phyloP scores from a whole-genome alignment of 2,888 invertebrate genomes.

The Pollenia angustigena region DNA sequence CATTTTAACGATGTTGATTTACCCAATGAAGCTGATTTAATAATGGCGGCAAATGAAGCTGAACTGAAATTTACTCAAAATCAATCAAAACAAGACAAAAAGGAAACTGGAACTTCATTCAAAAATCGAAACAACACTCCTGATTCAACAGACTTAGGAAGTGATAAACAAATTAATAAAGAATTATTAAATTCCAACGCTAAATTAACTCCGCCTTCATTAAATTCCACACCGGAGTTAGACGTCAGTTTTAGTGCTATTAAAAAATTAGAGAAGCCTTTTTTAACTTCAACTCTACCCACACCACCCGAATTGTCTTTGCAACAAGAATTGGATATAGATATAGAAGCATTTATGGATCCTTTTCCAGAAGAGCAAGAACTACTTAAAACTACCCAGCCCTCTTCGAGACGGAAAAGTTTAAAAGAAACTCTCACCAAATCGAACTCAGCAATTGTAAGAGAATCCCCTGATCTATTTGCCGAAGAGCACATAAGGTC shows the following conservation, averaged over 20 bases:
- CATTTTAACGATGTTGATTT: slow-evolving; percentile 28
- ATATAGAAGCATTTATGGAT: slow-evolving; percentile 85
- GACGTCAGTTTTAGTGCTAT: slow-evolving; percentile 17
- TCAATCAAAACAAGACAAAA: slow-evolving; percentile 1
- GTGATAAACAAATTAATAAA: background rate
- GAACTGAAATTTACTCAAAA: slow-evolving; percentile 57
- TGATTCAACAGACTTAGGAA: slow-evolving; percentile 17
- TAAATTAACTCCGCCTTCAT: slow-evolving; percentile 33
- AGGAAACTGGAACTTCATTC: background rate
- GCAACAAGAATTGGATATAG: slow-evolving; percentile 79
- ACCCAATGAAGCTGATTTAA: slow-evolving; percentile 49
- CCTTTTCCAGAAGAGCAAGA: slow-evolving; percentile 84
- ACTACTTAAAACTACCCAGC: slow-evolving; percentile 59
- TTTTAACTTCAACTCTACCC: background rate
- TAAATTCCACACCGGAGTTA: slow-evolving; percentile 63
- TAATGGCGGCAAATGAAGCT: slow-evolving; percentile 58
- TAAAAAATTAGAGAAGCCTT: background rate
- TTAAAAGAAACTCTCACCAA: slow-evolving; percentile 45
- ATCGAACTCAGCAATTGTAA: background rate
- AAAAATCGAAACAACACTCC: slow-evolving; percentile 6
- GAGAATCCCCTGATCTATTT: slow-evolving; percentile 80
- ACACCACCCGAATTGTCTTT: slow-evolving; percentile 37
- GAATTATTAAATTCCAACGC: slow-evolving; percentile 6
- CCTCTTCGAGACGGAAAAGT: slow-evolving; percentile 27
- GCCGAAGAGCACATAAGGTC: slow-evolving; percentile 70